These are phyloP conservation scores for Sterrhoptilus dennistouni DNA, from an alignment of 2,113 vertebrate genomes.

Conservation along the genomic window DNA sequence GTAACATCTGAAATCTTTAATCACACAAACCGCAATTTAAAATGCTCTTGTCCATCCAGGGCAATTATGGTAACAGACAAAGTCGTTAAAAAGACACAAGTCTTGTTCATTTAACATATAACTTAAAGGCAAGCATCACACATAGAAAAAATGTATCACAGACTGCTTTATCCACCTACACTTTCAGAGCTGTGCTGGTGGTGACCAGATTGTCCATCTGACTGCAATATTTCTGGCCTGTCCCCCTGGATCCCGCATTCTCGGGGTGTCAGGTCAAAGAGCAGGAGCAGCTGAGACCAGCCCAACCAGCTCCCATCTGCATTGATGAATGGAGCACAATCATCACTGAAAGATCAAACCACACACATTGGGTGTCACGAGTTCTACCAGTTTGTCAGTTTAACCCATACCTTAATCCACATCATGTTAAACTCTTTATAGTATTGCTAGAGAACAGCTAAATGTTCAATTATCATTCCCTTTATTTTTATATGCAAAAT, in stretches of 20 bases:
- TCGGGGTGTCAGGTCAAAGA: rapidly evolving
- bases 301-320: rapidly evolving
- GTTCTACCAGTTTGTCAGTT: rapidly evolving
- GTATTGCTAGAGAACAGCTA: neutral
- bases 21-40: neutral
- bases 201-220: rapidly evolving
- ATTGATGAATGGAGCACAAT: neutral
- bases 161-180: neutral
- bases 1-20: neutral
- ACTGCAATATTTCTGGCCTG: neutral
- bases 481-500: neutral
- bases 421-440: neutral
- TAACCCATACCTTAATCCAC: neutral
- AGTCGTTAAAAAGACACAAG: neutral
- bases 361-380: neutral
- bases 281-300: neutral
- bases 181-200: neutral
- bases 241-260: rapidly evolving
- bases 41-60: neutral
- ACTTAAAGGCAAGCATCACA: neutral
- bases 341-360: neutral
- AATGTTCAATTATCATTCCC: neutral
- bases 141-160: rapidly evolving
- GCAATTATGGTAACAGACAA: rapidly evolving
- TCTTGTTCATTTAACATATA: neutral